phyloP scores from a whole-genome alignment of 2,113 vertebrate genomes.

The Corythornis cristatus region DNA sequence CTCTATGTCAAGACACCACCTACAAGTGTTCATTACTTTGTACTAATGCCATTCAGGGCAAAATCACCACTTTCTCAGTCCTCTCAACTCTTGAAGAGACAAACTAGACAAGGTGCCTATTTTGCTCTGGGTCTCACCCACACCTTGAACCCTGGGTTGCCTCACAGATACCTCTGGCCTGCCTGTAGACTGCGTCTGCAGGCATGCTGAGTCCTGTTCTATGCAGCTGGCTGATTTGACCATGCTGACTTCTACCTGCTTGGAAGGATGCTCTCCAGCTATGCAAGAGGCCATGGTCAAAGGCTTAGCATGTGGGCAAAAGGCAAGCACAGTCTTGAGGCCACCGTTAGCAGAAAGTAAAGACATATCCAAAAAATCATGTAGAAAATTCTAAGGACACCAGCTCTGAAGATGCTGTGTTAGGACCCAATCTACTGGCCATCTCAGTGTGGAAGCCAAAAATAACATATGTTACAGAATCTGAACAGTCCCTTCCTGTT shows the following conservation, averaged over 20 bases:
- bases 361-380: neutral
- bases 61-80: neutral
- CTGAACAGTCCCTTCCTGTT: neutral
- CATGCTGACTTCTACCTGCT: neutral
- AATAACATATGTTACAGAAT: neutral
- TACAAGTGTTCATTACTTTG: neutral
- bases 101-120: neutral
- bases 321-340: conserved; percentile 13
- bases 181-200: rapidly evolving
- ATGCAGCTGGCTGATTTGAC: neutral
- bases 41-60: neutral
- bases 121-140: neutral
- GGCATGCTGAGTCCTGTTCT: neutral
- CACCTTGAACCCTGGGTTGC: neutral
- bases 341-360: neutral
- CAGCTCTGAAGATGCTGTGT: neutral
- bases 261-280: conserved; percentile 28
- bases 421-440: neutral
- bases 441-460: neutral
- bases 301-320: neutral
- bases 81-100: neutral
- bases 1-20: neutral
- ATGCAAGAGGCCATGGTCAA: neutral
- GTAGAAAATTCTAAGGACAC: neutral
- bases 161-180: neutral